Conservation (phyloP, 2,797 vertebrate genomes). For the Esox masquinongy region DNA sequence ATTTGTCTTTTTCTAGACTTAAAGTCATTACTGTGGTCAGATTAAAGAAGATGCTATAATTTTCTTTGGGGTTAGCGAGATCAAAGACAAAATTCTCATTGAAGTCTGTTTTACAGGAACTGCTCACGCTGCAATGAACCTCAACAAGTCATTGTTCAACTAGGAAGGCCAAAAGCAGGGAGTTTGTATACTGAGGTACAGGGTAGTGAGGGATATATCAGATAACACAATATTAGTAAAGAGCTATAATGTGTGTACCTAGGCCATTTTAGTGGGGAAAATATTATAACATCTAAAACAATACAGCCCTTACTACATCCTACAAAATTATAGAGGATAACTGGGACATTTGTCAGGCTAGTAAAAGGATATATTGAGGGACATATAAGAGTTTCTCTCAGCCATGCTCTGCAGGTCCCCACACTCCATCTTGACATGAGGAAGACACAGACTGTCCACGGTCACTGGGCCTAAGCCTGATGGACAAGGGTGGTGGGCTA, state of each 20-base stretch:
- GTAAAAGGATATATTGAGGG: constrained; percentile 91
- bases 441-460: constrained; percentile 73
- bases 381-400: constrained; percentile 75
- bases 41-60: constrained; percentile 88
- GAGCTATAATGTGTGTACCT: constrained; percentile 6
- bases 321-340: background rate
- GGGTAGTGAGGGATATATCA: constrained; percentile 32
- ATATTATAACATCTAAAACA: background rate
- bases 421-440: constrained; percentile 80
- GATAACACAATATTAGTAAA: background rate
- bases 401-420: constrained; percentile 72
- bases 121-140: constrained; percentile 72
- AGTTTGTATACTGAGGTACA: constrained; percentile 54
- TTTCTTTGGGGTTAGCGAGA: constrained; percentile 83
- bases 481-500: constrained; percentile 73
- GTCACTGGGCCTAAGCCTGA: constrained; percentile 61
- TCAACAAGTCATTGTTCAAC: constrained; percentile 75
- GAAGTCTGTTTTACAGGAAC: constrained; percentile 79
- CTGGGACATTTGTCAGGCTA: background rate
- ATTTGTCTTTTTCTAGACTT: constrained; percentile 89
- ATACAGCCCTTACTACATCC: constrained; percentile 1
- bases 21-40: constrained; percentile 86
- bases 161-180: constrained; percentile 59
- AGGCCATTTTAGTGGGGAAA: background rate
- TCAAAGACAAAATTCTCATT: constrained; percentile 88